A percentile compares a stretch with the other conserved stretches of the same genome.
Evolutionary conservation across 2,113 vertebrate species (phyloP).

Genomic region (Mystacornis crossleyi): DNA sequence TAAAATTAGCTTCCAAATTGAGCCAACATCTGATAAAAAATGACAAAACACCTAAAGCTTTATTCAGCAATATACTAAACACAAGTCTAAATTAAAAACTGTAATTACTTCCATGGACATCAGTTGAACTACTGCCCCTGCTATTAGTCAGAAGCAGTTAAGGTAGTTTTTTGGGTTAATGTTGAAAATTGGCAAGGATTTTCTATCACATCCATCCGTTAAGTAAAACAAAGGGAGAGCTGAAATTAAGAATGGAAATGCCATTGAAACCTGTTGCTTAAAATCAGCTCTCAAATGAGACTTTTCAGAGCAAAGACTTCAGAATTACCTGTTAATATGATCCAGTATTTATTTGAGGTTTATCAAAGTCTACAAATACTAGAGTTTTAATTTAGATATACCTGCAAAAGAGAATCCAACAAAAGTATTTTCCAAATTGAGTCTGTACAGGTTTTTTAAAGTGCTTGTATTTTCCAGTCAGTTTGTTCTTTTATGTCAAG

Average conservation of each 20-base stretch:
- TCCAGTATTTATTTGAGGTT: not conserved
- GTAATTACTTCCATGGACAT: not conserved
- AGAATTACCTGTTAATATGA: not conserved
- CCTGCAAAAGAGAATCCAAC: constrained; percentile 2
- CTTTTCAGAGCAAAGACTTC: not conserved
- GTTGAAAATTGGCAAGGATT: not conserved
- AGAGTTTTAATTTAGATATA: not conserved
- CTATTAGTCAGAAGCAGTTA: not conserved
- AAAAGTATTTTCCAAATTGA: not conserved
- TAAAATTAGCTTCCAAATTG: not conserved
- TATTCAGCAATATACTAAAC: not conserved
- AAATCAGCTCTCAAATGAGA: not conserved
- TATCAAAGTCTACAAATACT: not conserved
- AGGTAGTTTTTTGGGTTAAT: not conserved
- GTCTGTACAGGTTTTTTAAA: not conserved
- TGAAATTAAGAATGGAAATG: not conserved
- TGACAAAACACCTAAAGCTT: not conserved
- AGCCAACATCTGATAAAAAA: not conserved
- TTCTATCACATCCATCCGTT: not conserved
- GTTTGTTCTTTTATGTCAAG: constrained; percentile 52
- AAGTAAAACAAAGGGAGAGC: not conserved
- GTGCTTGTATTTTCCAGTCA: constrained; percentile 54
- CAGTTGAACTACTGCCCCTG: not conserved
- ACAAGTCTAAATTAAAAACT: not conserved
- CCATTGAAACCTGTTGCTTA: not conserved